A percentile compares a stretch with the other conserved stretches of the same genome.
Conservation (phyloP, 2,113 vertebrate genomes). For the Nothoprocta perdicaria region DNA sequence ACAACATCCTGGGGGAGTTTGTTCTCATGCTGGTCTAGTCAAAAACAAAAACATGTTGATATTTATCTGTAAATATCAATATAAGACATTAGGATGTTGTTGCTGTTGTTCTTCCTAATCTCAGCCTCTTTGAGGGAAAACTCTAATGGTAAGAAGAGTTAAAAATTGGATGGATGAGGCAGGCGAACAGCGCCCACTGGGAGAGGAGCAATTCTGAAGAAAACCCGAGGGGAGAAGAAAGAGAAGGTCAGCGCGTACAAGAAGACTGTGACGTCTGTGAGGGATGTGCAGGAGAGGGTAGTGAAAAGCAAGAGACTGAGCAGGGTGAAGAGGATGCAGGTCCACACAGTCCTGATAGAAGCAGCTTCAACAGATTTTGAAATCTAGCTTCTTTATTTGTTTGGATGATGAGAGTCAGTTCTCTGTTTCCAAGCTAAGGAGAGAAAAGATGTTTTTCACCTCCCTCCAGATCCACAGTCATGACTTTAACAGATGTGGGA, state of each 20-base stretch:
- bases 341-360: not conserved
- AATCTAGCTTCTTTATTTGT: not conserved
- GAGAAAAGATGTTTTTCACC: not conserved
- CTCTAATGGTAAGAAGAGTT: not conserved
- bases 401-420: not conserved
- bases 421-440: not conserved
- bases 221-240: not conserved
- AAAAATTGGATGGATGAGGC: not conserved
- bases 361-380: not conserved
- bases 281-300: fast-evolving
- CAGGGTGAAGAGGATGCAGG: not conserved
- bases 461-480: not conserved
- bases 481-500: not conserved
- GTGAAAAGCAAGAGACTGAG: not conserved
- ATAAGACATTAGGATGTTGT: not conserved
- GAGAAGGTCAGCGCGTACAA: not conserved
- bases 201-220: not conserved
- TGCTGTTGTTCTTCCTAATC: not conserved
- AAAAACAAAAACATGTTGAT: not conserved
- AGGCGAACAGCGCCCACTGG: not conserved
- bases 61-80: not conserved
- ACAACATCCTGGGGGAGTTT: not conserved
- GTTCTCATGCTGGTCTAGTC: not conserved
- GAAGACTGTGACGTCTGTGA: not conserved
- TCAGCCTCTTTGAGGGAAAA: not conserved